Conservation (phyloP, 2,888 invertebrate genomes). For the Cancer borealis region DNA sequence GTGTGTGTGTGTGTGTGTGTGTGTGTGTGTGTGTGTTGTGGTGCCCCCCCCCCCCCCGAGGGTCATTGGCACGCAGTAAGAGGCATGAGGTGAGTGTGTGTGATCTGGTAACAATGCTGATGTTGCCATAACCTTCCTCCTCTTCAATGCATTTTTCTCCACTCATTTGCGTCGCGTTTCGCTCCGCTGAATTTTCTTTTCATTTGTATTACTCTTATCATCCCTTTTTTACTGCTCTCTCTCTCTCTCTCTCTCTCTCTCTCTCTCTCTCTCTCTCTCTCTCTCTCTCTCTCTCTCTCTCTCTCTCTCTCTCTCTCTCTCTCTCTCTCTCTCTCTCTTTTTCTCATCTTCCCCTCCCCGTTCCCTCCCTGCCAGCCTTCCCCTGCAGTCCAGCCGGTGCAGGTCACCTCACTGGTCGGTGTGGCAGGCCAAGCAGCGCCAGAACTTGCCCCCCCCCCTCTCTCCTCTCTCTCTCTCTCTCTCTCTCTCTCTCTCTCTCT, state of each 20-base stretch:
- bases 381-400: background rate
- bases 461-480: background rate
- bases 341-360: background rate
- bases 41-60: too few relatives aligned
- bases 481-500: too few relatives aligned
- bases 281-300: background rate
- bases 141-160: background rate
- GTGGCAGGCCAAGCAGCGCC: background rate
- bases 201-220: background rate
- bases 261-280: background rate
- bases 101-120: conserved; percentile 32
- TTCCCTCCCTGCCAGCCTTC: background rate
- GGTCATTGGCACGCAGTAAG: conserved; percentile 26
- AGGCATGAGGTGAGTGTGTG: background rate
- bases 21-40: conserved; percentile 32
- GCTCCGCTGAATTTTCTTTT: background rate
- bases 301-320: background rate
- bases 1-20: conserved; percentile 31
- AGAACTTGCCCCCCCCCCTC: background rate
- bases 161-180: background rate
- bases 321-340: background rate
- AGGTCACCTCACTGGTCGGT: background rate
- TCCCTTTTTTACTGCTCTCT: background rate
- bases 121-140: conserved; percentile 8
- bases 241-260: background rate